Base-by-base conservation (phyloP, 2,888 invertebrate genomes). In the Nudaria mundana region DNA sequence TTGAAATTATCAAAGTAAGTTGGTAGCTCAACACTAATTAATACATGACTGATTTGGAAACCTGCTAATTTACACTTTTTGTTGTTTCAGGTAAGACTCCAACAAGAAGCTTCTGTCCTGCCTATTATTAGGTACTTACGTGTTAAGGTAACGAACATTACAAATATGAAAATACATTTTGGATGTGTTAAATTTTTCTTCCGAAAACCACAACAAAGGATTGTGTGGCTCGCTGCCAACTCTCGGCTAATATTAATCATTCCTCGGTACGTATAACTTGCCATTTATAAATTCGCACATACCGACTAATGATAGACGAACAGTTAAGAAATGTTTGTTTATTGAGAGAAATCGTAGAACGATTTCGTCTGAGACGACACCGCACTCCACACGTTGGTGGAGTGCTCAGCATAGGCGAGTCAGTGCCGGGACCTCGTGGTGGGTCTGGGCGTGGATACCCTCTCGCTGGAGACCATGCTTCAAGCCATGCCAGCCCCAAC, bases 221-320 rank as follows among this genome's bases (percentile, higher is more conserved):
- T 57, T 48, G 36, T 42, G 66, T 81, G 83, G 83, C 81, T 56
- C 42, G 15, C 47, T 49, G 81, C 82, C 82, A 83, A 81, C 53
- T 69, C 68, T 66, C 44, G 52, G 57, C 46, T 56, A n/a, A 65
- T 67, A 81, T 83, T 75, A 75, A 82, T 83, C 82, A 82, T 77
- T 69, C 66, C 60, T 53, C 54, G 61, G 63, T 67, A 69, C 68
- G 66, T 70, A 69, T 65, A 72, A 65, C 61, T 61, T 53, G 57
- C 65, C 66, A 68, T 72, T 72, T 71, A 71, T 71, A 76, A 74
- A 73, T 66, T 66, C 54, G 56, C 63, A 61, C 62, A 65, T 66
- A 63, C 56, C 52, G 51, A 60, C 56, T 54, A 65, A 60, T 63
- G 65, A 65, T 65, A 50, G 54, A n/a, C 52, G 37, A 57, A 48